These are phyloP conservation scores for Brachionus sp. DNA, from an alignment of 1,140 invertebrate genomes.

Conservation along the genomic window DNA sequence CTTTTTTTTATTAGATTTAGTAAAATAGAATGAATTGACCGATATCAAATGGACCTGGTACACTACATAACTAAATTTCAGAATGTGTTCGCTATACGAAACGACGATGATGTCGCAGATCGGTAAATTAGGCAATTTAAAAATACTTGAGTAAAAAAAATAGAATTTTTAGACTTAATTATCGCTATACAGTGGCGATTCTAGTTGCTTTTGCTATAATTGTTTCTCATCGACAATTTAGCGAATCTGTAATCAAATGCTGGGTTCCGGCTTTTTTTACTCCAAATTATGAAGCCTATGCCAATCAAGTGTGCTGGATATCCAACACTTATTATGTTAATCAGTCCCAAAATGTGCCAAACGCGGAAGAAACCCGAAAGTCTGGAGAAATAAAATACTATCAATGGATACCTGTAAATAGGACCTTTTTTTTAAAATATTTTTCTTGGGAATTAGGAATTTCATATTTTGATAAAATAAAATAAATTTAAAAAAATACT, in stretches of 20 bases:
- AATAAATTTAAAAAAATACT: too few species aligned
- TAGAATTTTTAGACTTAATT: slow-evolving; percentile 68
- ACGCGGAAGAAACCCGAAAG: background rate
- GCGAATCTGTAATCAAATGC: slow-evolving; percentile 26
- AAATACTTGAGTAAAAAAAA: slow-evolving; percentile 49
- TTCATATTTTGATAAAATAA: background rate
- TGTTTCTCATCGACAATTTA: slow-evolving; percentile 70
- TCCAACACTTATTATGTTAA: slow-evolving; percentile 47
- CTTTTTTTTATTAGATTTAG: background rate
- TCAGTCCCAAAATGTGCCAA: slow-evolving; percentile 19
- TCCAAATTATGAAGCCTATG: slow-evolving; percentile 45
- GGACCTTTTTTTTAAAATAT: background rate
- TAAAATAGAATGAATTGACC: background rate
- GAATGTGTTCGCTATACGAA: slow-evolving; percentile 32
- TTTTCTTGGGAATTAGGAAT: background rate
- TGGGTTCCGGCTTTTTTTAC: slow-evolving; percentile 48
- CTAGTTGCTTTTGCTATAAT: slow-evolving; percentile 79
- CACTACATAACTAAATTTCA: slow-evolving; percentile 44
- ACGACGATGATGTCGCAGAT: slow-evolving; percentile 40
- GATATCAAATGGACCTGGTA: slow-evolving; percentile 19
- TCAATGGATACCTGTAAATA: slow-evolving; percentile 60
- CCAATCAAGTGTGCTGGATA: slow-evolving; percentile 54
- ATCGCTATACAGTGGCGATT: slow-evolving; percentile 80
- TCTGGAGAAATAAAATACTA: slow-evolving; percentile 55
- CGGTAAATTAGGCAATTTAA: background rate